Base-by-base conservation (phyloP, 2,797 vertebrate species). In the Phoeniculus purpureus region DNA sequence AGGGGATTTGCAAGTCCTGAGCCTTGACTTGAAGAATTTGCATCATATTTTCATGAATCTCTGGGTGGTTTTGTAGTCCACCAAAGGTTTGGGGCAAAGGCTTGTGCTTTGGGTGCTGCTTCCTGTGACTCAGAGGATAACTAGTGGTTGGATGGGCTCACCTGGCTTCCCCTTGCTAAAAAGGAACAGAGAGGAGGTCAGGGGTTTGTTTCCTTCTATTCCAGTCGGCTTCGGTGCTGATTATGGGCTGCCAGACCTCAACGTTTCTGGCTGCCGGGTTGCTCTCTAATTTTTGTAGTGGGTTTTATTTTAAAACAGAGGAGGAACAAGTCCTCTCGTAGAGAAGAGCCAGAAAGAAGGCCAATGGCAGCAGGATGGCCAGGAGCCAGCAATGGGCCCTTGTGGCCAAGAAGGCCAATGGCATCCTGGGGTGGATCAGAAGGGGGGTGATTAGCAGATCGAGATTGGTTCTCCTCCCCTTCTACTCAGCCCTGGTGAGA, bases 101-200 rank as follows among this genome's bases (percentile, higher is more conserved):
- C 68, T 1, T 50, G 34, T 26, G 55, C 81, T 89, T 77, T 0
- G 10, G 55, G 22, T 47, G 73, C 87, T 87, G 51, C 43, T 93
- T 93, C 93, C 93, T 3, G 3, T 94, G 92, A 92, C 83, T 94
- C 92, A 94, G 88, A 86, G 47, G 55, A 72, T 92, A 92, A 93
- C 32, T 60, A 80, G 78, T 47, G 66, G 65, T 94, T 96, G 79
- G 61, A 56, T 50, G 32, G 11, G 45, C 82, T 93, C 85, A 90
- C 87, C 92, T 95, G 68, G 55, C 85, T 60, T 72, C 7, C 78
- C 51, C n/a, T 40, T 74, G 75, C 92, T 92, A 80, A 92, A 87
- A 92, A 71, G 68, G 84, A 81, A 50, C 2, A 9, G 25, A 70
- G 67, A 66, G 21, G 26, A 59, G 56, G 50, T 70, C 48, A 84